Evolutionary conservation across 2,113 vertebrate species (phyloP).

Genomic region (Fregetta grallaria): DNA sequence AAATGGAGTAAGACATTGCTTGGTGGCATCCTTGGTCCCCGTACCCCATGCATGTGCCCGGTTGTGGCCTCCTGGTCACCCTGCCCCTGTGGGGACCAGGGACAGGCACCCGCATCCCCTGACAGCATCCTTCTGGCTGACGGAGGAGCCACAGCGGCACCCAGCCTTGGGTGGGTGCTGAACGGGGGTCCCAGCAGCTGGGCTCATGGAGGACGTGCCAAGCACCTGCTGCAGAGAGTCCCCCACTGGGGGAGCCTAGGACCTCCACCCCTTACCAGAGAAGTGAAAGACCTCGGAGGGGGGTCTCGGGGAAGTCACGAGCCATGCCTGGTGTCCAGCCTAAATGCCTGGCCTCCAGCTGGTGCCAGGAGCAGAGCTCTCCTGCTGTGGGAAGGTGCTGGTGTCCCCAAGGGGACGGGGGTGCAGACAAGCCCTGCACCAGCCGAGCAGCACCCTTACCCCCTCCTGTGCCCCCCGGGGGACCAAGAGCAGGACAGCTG

Average conservation of each 20-base stretch:
- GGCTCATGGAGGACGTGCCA: rapidly evolving
- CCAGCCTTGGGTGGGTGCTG: neutral
- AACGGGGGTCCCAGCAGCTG: neutral
- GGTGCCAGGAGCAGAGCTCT: neutral
- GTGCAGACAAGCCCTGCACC: neutral
- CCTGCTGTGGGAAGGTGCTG: neutral
- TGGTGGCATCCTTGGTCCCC: neutral
- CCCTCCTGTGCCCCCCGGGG: neutral
- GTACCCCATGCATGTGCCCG: rapidly evolving
- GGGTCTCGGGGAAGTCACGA: neutral
- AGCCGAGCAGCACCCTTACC: neutral
- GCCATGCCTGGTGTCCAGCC: neutral
- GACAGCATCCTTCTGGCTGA: neutral
- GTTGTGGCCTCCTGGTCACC: neutral
- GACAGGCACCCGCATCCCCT: neutral
- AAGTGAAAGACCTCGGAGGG: rapidly evolving
- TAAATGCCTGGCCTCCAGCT: neutral
- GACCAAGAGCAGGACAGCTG: neutral
- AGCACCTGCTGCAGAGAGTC: neutral
- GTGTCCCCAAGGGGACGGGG: neutral
- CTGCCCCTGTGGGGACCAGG: neutral
- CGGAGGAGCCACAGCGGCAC: neutral
- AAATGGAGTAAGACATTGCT: neutral
- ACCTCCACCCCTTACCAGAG: neutral
- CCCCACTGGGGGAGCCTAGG: neutral